Percentiles rank a stretch among this genome's conserved stretches.
Evolutionary conservation across 2,113 vertebrate species (phyloP).

Genomic region (Suricata suricatta): DNA sequence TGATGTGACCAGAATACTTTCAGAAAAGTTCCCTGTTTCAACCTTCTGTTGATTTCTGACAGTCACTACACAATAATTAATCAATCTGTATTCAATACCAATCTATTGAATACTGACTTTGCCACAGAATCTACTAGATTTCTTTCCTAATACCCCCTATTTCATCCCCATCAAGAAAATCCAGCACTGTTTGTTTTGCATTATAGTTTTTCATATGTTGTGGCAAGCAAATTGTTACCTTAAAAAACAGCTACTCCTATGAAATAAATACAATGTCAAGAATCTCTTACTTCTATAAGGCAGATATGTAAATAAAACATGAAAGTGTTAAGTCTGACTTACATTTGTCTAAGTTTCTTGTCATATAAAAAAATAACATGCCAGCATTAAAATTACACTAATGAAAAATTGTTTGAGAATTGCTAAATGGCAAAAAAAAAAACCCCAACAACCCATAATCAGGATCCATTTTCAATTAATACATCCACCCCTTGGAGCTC

Average conservation of each 20-base stretch:
- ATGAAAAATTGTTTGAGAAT: constrained; percentile 34
- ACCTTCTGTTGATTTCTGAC: neutral
- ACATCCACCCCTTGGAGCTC: constrained; percentile 7
- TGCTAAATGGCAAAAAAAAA: constrained; percentile 39
- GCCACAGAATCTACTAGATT: neutral
- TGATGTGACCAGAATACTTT: neutral
- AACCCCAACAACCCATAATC: neutral
- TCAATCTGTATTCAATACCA: neutral
- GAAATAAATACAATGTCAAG: constrained; percentile 52
- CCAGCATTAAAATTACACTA: constrained; percentile 49
- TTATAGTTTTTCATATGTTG: neutral
- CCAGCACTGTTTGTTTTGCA: neutral
- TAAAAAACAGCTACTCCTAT: neutral
- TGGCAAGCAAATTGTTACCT: neutral
- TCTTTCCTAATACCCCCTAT: neutral
- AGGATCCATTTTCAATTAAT: constrained; percentile 44
- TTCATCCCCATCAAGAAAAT: neutral
- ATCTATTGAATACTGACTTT: neutral
- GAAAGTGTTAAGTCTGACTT: neutral
- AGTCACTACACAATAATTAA: neutral
- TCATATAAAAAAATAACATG: constrained; percentile 25
- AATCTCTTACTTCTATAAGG: constrained; percentile 32
- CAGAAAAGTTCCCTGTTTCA: neutral
- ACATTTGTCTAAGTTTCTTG: constrained; percentile 36
- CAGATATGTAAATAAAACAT: constrained; percentile 39